Percentiles rank a stretch among this genome's conserved stretches.
Conservation (phyloP, 1,140 invertebrate genomes). For the Mylabris phalerata region DNA sequence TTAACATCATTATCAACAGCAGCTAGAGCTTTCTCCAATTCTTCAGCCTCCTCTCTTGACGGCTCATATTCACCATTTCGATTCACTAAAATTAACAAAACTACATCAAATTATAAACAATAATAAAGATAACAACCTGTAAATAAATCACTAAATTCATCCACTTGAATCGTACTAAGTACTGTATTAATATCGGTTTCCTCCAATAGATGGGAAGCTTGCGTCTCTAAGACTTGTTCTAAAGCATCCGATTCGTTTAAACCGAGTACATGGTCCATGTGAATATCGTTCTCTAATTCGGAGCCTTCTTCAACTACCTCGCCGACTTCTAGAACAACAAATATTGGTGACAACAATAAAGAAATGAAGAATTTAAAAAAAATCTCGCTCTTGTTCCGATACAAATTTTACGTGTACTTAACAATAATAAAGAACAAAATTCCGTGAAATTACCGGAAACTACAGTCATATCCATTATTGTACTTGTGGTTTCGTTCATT, state of each 20-base stretch:
- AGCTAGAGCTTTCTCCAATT: slow-evolving; percentile 74
- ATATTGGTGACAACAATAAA: not conserved
- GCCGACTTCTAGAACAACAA: slow-evolving; percentile 19
- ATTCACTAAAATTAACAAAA: slow-evolving; percentile 49
- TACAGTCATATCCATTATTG: slow-evolving; percentile 22
- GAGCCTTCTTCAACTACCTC: slow-evolving; percentile 33
- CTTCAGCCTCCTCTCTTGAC: slow-evolving; percentile 73
- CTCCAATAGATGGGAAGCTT: slow-evolving; percentile 53
- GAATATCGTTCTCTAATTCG: slow-evolving; percentile 35
- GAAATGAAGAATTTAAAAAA: too few species aligned
- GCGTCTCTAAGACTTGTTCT: slow-evolving; percentile 35
- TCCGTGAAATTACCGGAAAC: slow-evolving; percentile 11
- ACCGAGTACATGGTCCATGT: slow-evolving; percentile 39
- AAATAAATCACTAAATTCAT: slow-evolving; percentile 88
- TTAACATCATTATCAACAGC: slow-evolving; percentile 73
- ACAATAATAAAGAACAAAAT: not conserved
- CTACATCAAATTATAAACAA: not conserved
- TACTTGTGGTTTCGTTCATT: slow-evolving; percentile 20
- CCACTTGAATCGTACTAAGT: slow-evolving; percentile 80
- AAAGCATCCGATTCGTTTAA: slow-evolving; percentile 37
- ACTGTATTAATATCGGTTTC: slow-evolving; percentile 86
- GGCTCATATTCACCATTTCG: slow-evolving; percentile 64
- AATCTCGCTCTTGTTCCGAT: not conserved
- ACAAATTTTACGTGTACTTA: not conserved
- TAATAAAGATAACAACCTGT: slow-evolving; percentile 47